Evolutionary conservation across 1,140 invertebrate species (phyloP), one percentile per base, ranked within the genome.

Genomic region (Akabosia matsudoensis): DNA sequence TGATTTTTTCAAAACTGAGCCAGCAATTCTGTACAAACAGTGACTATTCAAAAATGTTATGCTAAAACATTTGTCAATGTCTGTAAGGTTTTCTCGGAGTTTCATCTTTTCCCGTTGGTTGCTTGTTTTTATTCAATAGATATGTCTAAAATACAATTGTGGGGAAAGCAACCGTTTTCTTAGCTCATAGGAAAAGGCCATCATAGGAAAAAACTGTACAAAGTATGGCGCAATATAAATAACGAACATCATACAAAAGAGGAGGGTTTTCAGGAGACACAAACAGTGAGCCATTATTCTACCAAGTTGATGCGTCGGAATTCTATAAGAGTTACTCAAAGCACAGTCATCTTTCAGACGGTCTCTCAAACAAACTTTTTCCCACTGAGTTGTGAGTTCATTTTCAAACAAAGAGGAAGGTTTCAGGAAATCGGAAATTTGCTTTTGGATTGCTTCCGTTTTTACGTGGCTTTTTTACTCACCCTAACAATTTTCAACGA

Each of bases 361-460:
- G 54, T 13, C 26, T 61, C 26, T 24, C 54, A 13, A 61, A 61
- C 54, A 61, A 61, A 61, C 14, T 61, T 61, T 22, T 61, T 61
- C 22, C 4, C 26, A 24, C 7, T 13, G 54, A 7, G 10, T 61
- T 61, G 54, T 3, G 7, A 22, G 7, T 61, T 7, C 54, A 14
- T 14, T n/a, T 14, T 13, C 14, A 61, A 24, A 61, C 3, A 61
- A 22, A 61, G 54, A 10, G 54, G n/a, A 22, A 61, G 54, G 54
- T 61, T 61, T 7, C 22, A 61, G 54, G 54, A 61, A 61, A 61
- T 61, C 54, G 54, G 54, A 61, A 61, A 61, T 61, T 61, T 61
- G 54, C 54, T 61, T 61, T 61, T 61, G 54, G 54, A 61, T 61
- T 61, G 54, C 54, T 61, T 61, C 54, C 54, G 54, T 61, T 61